Percentiles rank a stretch among this genome's conserved stretches.
Conservation (phyloP, 2,113 vertebrate species). For the Kryptolebias marmoratus region DNA sequence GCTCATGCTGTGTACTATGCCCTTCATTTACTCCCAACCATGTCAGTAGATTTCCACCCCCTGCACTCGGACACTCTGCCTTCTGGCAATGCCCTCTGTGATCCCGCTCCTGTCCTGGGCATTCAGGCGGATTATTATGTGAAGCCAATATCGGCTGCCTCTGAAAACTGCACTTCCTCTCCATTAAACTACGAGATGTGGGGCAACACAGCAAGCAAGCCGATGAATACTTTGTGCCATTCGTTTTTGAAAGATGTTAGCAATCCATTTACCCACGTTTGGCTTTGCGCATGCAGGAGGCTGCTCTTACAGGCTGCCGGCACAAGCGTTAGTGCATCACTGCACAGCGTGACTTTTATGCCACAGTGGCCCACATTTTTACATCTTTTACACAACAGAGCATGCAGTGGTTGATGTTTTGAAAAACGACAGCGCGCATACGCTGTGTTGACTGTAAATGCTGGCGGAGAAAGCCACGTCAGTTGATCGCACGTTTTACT, state of each 20-base stretch:
- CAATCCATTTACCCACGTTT: conserved; percentile 53
- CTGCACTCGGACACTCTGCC: conserved; percentile 30
- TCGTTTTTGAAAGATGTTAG: conserved; percentile 36
- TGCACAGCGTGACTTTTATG: conserved; percentile 31
- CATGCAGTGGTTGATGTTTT: conserved; percentile 35
- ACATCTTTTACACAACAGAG: conserved; percentile 36
- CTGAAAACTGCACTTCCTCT: conserved; percentile 55
- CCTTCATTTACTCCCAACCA: conserved; percentile 55
- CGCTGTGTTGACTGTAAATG: conserved; percentile 67
- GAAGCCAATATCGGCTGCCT: conserved; percentile 52
- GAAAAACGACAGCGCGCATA: conserved; percentile 36
- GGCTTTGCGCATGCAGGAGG: conserved; percentile 35
- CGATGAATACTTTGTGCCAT: conserved; percentile 33
- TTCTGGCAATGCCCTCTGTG: conserved; percentile 41
- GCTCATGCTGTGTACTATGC: conserved; percentile 44
- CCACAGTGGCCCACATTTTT: conserved; percentile 57
- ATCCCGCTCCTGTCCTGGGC: conserved; percentile 41
- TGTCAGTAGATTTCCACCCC: conserved; percentile 69
- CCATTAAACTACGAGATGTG: conserved; percentile 12
- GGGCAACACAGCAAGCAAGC: conserved; percentile 40
- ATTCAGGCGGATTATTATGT: conserved; percentile 40
- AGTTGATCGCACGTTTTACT: conserved; percentile 19
- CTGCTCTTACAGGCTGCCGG: conserved; percentile 14
- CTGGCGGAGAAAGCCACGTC: conserved; percentile 15
- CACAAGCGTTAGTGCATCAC: conserved; percentile 15